Conservation (phyloP, 1,140 invertebrate species). For the Phortica variegata region DNA sequence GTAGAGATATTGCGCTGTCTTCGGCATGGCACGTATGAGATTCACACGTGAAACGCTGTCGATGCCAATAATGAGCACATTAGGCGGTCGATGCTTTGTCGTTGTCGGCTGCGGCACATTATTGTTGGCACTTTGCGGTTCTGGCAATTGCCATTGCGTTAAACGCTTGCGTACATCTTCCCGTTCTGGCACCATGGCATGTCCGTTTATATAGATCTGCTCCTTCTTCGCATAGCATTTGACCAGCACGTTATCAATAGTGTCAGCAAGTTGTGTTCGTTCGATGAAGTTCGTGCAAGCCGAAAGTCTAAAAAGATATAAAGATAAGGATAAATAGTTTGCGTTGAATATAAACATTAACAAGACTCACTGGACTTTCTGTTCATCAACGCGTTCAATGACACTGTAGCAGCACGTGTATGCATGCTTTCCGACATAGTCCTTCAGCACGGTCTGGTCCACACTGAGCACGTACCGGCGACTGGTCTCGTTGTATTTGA, state of each 20-base stretch:
- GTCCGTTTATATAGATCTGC: constrained; percentile 47
- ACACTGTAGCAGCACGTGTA: constrained; percentile 62
- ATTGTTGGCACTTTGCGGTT: not conserved
- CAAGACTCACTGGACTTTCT: constrained; percentile 6
- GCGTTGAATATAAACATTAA: not conserved
- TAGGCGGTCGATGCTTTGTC: constrained; percentile 19
- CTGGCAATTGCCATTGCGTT: constrained; percentile 10
- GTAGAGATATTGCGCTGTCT: constrained; percentile 67
- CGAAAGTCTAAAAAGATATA: constrained; percentile 26
- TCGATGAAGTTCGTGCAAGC: constrained; percentile 53
- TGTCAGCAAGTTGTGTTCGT: constrained; percentile 39
- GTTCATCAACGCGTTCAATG: constrained; percentile 50
- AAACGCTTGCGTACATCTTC: constrained; percentile 28
- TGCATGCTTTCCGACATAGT: constrained; percentile 33
- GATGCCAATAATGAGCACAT: constrained; percentile 74
- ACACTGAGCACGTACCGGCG: constrained; percentile 39
- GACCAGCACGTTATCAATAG: constrained; percentile 59
- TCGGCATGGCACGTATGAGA: constrained; percentile 74
- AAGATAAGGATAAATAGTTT: not conserved
- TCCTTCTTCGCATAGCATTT: constrained; percentile 48
- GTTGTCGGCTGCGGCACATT: not conserved
- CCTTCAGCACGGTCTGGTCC: constrained; percentile 37
- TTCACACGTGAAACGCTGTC: constrained; percentile 81
- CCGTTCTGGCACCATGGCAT: constrained; percentile 43
- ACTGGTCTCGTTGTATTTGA: constrained; percentile 40